Evolutionary conservation across 2,888 invertebrate species (phyloP), one percentile per base, ranked within the genome.

Genomic region (Saturnia pavonia): DNA sequence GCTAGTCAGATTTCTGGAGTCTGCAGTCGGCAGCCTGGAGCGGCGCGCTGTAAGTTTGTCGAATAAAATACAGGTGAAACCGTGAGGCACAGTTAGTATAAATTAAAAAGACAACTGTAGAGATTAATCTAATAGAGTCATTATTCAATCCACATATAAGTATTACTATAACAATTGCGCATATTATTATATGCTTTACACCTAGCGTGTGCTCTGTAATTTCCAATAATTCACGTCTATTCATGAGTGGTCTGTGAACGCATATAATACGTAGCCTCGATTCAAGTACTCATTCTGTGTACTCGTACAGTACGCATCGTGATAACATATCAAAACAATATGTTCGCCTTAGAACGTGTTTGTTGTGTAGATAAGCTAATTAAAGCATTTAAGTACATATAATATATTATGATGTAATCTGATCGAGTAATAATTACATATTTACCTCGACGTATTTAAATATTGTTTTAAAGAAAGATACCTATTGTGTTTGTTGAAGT

Each of bases 261-360:
- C 25, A 25, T 25, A 57, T 25, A 22, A 57, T 57, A 57, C 57
- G 57, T 57, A 57, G 25, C 57, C 57, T 57, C 25, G 57, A 25
- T 57, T 57, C 57, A 25, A 57, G 57, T 57, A 57, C 57, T 4
- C 22, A 25, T 25, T n/a, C n/a, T n/a, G n/a, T n/a, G n/a, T n/a
- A n/a, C n/a, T n/a, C n/a, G n/a, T n/a, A 25, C 25, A 57, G 16
- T 22, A 12, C 9, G 57, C 11, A 57, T 57, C 12, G 9, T 11
- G 57, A 57, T 57, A 57, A 57, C 57, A 12, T 57, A 57, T 57
- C 57, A 57, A 25, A 57, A 25, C 57, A 57, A 57, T 57, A 25
- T 57, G 14, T 57, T 9, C 57, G 57, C 57, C 25, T 25, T 11
- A 57, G 57, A 57, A 4, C 25, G 11, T 57, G 25, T 57, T 57